A percentile compares a stretch with the other conserved stretches of the same genome.
phyloP scores from a whole-genome alignment of 2,797 vertebrate genomes.

The Tachyglossus aculeatus region DNA sequence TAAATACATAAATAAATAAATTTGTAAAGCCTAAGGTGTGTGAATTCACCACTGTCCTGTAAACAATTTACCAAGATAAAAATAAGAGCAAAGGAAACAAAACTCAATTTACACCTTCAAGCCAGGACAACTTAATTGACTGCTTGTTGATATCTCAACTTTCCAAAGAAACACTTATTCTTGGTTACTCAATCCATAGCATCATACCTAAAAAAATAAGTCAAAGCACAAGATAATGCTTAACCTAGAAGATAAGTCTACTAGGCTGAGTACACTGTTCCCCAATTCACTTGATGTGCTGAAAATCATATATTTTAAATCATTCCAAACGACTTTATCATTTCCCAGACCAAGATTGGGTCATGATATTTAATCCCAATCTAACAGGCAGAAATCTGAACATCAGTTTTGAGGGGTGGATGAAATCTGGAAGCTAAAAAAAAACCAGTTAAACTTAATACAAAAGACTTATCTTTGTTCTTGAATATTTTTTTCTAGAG shows the following conservation, averaged over 20 bases:
- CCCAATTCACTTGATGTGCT: no score
- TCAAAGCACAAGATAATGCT: background rate
- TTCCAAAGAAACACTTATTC: constrained; percentile 1
- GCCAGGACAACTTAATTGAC: background rate
- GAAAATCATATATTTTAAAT: no score
- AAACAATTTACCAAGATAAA: background rate
- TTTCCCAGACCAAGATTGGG: no score
- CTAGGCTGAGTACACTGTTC: no score
- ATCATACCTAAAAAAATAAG: background rate
- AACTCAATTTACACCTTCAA: background rate
- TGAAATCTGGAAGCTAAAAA: constrained; percentile 26
- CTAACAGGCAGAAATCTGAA: background rate
- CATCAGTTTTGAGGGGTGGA: background rate
- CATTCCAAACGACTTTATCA: no score
- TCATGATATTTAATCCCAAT: no score
- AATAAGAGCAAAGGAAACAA: background rate
- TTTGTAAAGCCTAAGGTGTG: no score
- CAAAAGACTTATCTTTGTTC: constrained; percentile 13
- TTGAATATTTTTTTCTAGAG: background rate
- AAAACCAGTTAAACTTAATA: constrained; percentile 34
- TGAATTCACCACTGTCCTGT: no score
- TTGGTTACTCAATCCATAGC: constrained; percentile 4
- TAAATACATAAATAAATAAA: no score
- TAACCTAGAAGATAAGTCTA: background rate
- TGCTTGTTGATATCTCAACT: background rate